Base-by-base conservation (phyloP, 2,113 vertebrate species). In the Pseudorectes ferrugineus region DNA sequence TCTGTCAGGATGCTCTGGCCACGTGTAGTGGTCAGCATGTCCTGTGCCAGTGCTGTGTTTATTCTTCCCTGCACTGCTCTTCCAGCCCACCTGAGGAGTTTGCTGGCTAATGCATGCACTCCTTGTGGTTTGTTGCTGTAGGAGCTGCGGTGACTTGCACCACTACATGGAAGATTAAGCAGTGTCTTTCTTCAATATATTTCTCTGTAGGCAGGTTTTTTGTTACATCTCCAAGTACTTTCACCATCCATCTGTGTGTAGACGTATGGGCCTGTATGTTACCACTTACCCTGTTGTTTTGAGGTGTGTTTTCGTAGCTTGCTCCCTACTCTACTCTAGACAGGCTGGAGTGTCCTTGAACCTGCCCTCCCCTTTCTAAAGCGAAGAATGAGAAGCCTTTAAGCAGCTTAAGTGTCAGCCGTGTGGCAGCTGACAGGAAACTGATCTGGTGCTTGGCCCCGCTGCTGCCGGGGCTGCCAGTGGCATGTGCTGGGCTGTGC, bases 341-440 rank as follows among this genome's bases (percentile, higher is more conserved):
- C 92, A 79, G 76, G 54, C 94, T 81, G 79, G 81, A 85, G 80
- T 97, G 98, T 96, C 98, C 98, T 98, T 98, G 97, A 98, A 92
- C 96, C 97, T 94, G 95, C 95, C 65, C 91, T 98, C 94, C 91
- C 89, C 74, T 96, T 97, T 97, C 97, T 93, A 71, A 96, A 97
- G 85, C 2, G 6, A 97, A 98, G 97, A 98, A 97, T 96, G 97
- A 98, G 98, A 98, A 97, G 81, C 92, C 95, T 96, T 92, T 96
- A 67, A 93, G 97, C 97, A 98, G 98, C 97, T 98, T 95, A 97
- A 98, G 96, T 97, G 95, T 94, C n/a, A n/a, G 88, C 95, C 17
- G 31, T 57, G 78, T 75, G 4, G 74, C 98, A 98, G 98, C 98
- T 98, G 98, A 97, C 97, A 98, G 97, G 97, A 98, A 98, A 97